Evolutionary conservation across 2,888 invertebrate genomes (phyloP), one percentile per base, ranked within the genome.

Genomic region (Idaea biselata): DNA sequence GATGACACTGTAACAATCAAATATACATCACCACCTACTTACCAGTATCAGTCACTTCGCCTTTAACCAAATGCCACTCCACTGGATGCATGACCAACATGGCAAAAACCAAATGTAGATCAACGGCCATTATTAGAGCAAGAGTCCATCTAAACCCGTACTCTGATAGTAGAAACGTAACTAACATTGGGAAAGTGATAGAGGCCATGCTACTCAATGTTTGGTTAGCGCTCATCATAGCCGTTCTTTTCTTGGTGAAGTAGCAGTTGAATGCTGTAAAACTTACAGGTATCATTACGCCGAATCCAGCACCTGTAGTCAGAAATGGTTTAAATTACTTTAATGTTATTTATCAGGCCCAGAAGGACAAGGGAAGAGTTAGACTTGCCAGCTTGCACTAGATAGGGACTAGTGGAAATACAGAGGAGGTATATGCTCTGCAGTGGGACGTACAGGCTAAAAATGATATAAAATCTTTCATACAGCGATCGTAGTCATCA

Each of bases 151-250:
- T 87, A 77, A 95, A 96, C 2, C 96, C 96, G 68, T 95, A 96
- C 67, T 87, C 85, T 0, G 92, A 88, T 72, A 95, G 84, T 11
- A 95, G 87, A 63, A 91, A 91, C 55, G 95, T 95, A 55, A 95
- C 94, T 1, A 94, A 77, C 63, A 94, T 92, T 0, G 96, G 96
- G 77, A 95, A 95, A 0, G 94, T 89, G 75, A 96, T 96, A 7
- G 94, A 94, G 0, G 95, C 95, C 56, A 95, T 79, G 8, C 95
- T 95, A 72, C 96, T 94, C 68, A 95, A 84, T 0, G 95, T 94
- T 81, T 96, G 96, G n/a, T 95, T 94, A 14, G 95, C 93, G 63
- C 95, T 95, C 95, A 96, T 96, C 91, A 96, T 95, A 61, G 95
- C 92, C 0, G 95, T 94, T 6, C 96, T 91, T 75, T 93, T 95